A percentile compares a stretch with the other conserved stretches of the same genome.
Evolutionary conservation across 92 coral and sea anemone species (phyloP).

Genomic region (Plumapathes pennacea): DNA sequence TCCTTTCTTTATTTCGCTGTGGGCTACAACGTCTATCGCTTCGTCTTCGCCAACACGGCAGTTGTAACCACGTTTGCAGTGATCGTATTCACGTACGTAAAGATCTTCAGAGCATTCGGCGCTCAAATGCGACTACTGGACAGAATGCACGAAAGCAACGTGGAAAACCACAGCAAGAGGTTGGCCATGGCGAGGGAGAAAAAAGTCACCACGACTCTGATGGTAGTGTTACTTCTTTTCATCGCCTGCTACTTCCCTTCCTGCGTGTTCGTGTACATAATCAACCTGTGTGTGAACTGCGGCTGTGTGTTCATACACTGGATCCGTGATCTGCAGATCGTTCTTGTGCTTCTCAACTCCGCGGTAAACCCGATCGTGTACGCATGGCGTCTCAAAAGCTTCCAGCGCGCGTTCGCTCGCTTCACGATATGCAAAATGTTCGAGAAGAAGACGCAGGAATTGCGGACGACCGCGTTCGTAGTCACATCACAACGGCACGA

Average conservation of each 20-base stretch:
- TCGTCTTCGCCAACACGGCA: constrained; percentile 73
- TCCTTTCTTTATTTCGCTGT: constrained; percentile 63
- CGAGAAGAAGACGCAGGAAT: no score
- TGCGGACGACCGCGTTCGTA: no score
- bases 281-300: constrained; percentile 62
- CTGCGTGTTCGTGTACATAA: constrained; percentile 60
- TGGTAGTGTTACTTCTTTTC: constrained; percentile 51
- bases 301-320: constrained; percentile 62
- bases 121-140: constrained; percentile 15
- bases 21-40: constrained; percentile 63
- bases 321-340: constrained; percentile 67
- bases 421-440: constrained; percentile 9
- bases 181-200: constrained; percentile 49
- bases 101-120: constrained; percentile 27
- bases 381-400: constrained; percentile 68
- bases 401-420: constrained; percentile 55
- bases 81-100: constrained; percentile 22
- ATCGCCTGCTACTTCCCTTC: constrained; percentile 59
- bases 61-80: constrained; percentile 61
- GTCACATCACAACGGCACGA: no score
- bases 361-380: constrained; percentile 65
- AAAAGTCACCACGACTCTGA: constrained; percentile 62
- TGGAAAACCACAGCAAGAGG: constrained; percentile 18
- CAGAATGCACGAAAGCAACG: constrained; percentile 1
- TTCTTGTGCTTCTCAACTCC: constrained; percentile 58